Conservation (phyloP, 2,113 vertebrate genomes). For the Heptranchias perlo region DNA sequence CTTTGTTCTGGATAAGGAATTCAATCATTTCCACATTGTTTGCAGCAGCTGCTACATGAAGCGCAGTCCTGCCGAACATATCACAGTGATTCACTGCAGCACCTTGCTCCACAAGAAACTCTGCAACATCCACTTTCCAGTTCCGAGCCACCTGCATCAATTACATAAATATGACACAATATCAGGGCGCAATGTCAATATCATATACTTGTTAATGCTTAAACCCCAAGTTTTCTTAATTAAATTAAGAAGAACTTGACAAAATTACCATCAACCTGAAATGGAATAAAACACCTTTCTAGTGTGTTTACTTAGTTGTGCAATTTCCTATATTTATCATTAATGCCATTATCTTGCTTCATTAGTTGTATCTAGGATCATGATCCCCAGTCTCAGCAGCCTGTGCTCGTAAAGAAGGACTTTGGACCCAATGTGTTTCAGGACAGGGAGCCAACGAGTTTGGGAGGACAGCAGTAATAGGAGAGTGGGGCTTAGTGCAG, state of each 20-base stretch:
- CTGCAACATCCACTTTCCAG: slow-evolving; percentile 58
- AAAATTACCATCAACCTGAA: neutral
- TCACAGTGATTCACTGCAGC: slow-evolving; percentile 48
- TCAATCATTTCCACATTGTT: slow-evolving; percentile 58
- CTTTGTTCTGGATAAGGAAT: slow-evolving; percentile 49
- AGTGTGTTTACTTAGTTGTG: neutral
- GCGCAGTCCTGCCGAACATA: slow-evolving; percentile 51
- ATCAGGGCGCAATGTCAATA: neutral
- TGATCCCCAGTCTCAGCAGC: neutral
- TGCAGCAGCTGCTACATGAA: slow-evolving; percentile 57
- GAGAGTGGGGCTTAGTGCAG: neutral
- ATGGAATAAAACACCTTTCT: neutral
- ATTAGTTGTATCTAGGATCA: neutral
- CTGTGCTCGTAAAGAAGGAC: neutral
- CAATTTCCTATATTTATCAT: neutral
- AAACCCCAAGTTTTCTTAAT: neutral
- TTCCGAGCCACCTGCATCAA: slow-evolving; percentile 53
- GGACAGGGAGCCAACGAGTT: neutral
- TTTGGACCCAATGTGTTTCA: neutral
- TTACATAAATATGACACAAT: neutral
- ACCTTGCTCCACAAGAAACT: slow-evolving; percentile 56
- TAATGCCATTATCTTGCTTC: neutral
- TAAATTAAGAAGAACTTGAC: neutral
- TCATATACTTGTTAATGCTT: neutral
- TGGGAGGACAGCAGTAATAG: neutral